Conservation (phyloP, 2,797 vertebrate species). For the Pangasius mekongensis region DNA sequence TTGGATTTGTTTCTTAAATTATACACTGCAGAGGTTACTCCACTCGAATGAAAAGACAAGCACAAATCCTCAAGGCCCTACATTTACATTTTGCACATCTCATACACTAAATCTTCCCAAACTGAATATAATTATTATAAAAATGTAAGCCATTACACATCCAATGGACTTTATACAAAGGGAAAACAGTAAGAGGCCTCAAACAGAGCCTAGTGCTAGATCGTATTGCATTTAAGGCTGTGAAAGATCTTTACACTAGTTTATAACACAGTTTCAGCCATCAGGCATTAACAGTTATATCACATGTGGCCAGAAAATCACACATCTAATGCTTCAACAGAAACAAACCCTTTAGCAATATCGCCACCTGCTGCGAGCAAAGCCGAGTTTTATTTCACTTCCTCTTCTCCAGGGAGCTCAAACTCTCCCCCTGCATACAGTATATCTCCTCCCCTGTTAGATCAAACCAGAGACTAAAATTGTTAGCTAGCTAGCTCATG, state of each 20-base stretch:
- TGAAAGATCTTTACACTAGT: neutral
- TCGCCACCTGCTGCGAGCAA: constrained; percentile 47
- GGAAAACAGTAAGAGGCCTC: neutral
- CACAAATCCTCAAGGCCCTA: neutral
- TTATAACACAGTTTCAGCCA: neutral
- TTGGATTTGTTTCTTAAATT: neutral
- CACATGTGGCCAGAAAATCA: neutral
- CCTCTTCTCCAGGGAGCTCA: neutral
- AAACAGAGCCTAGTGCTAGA: neutral
- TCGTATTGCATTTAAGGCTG: neutral
- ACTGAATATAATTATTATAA: neutral
- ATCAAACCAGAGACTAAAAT: neutral
- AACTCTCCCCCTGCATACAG: too few species aligned
- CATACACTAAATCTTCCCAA: neutral
- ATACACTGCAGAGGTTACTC: neutral
- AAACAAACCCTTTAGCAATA: constrained; percentile 33
- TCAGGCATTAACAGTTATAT: neutral
- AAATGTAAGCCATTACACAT: neutral
- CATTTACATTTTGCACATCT: neutral
- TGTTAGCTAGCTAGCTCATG: neutral
- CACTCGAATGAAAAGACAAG: neutral
- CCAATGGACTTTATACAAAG: neutral
- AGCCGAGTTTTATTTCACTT: neutral
- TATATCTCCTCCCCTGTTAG: neutral
- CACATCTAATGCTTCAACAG: neutral